Evolutionary conservation across 2,797 vertebrate species (phyloP).

Genomic region (Erpetoichthys calabaricus): DNA sequence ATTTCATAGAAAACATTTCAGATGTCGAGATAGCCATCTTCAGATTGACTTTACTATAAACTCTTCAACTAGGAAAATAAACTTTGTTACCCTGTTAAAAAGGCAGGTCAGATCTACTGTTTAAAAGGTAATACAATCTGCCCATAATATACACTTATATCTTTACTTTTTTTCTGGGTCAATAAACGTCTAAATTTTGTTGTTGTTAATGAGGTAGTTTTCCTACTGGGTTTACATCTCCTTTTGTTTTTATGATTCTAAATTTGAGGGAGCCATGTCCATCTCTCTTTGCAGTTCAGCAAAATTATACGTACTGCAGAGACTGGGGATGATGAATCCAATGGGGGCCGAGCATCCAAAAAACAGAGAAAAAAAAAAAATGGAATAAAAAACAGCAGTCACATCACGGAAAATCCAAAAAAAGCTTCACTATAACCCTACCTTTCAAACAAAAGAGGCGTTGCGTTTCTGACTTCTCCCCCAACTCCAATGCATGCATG

Average conservation of each 20-base stretch:
- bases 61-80: too few species aligned
- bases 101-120: too few species aligned
- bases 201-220: constrained; percentile 42
- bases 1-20: not conserved
- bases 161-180: too few species aligned
- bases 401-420: not conserved
- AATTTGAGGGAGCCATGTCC: not conserved
- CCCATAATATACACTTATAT: too few species aligned
- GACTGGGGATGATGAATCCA: not conserved
- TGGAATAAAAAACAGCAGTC: not conserved
- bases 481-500: constrained; percentile 5
- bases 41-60: too few species aligned
- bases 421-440: not conserved
- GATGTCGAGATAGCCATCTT: not conserved
- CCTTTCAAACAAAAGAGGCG: not conserved
- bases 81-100: too few species aligned
- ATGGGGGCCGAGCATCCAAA: not conserved
- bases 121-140: too few species aligned
- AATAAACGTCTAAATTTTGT: constrained; percentile 3
- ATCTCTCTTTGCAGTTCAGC: constrained; percentile 2
- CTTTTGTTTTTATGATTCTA: not conserved
- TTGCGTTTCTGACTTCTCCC: not conserved
- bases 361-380: not conserved
- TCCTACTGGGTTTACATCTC: constrained; percentile 26
- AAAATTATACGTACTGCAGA: not conserved